Conservation (phyloP, 2,113 vertebrate genomes). For the Tychaedon coryphoeus region DNA sequence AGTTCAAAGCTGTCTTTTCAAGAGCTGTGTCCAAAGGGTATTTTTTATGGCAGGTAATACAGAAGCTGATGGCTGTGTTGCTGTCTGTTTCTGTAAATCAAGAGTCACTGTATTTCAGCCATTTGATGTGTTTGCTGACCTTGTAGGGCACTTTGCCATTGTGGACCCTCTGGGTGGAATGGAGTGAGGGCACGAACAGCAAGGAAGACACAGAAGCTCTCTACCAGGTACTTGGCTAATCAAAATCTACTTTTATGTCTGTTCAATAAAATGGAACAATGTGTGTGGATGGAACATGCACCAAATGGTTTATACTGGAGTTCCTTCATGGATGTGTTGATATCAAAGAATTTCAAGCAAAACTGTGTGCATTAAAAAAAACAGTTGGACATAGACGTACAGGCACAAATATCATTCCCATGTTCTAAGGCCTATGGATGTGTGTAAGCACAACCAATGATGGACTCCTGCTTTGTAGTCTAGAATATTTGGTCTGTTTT, state of each 20-base stretch:
- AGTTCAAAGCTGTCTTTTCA: background rate
- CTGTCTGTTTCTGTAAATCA: background rate
- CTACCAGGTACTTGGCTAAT: constrained; percentile 81
- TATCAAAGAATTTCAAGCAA: background rate
- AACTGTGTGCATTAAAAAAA: background rate
- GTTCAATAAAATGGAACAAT: background rate
- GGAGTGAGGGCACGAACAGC: constrained; percentile 77
- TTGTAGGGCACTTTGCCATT: constrained; percentile 83
- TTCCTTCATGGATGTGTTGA: background rate
- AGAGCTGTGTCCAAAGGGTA: background rate
- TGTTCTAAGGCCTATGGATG: background rate
- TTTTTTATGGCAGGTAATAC: background rate
- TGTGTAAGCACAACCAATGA: background rate
- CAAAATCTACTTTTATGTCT: background rate
- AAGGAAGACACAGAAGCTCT: constrained; percentile 81
- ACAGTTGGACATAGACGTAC: background rate
- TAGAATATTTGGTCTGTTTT: background rate
- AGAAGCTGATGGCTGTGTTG: background rate
- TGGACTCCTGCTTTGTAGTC: background rate
- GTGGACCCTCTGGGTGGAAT: constrained; percentile 87
- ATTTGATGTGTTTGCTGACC: background rate
- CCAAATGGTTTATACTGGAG: background rate
- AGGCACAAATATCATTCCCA: background rate
- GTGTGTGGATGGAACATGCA: background rate
- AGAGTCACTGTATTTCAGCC: background rate